Evolutionary conservation across 1,140 invertebrate genomes (phyloP).

Genomic region (Phymastichus coffea): DNA sequence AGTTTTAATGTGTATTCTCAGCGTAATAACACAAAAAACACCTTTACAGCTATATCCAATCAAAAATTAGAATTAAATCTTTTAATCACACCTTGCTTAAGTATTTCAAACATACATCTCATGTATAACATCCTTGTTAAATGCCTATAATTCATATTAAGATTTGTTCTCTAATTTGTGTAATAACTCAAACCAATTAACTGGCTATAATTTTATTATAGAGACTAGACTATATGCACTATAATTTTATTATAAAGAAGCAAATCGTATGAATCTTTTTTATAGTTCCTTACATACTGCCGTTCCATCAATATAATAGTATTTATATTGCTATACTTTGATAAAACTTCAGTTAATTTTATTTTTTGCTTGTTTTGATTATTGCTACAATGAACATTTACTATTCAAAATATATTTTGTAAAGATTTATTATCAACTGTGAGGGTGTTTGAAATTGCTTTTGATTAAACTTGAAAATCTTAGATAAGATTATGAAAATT

Average conservation of each 20-base stretch:
- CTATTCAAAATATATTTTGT: not conserved
- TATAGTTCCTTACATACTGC: too few relatives aligned
- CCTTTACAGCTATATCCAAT: too few relatives aligned
- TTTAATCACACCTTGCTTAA: not conserved
- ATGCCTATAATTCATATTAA: conserved; percentile 2
- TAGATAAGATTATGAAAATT: too few relatives aligned
- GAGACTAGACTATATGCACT: too few relatives aligned
- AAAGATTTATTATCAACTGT: not conserved
- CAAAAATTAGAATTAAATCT: not conserved
- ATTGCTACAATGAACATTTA: not conserved
- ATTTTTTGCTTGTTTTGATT: not conserved
- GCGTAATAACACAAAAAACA: not conserved
- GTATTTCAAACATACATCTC: not conserved
- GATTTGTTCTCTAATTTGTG: not conserved
- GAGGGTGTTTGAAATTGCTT: not conserved
- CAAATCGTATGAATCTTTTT: too few relatives aligned
- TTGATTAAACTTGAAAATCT: not conserved
- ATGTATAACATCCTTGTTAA: conserved; percentile 1
- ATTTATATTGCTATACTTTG: too few relatives aligned
- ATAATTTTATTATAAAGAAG: too few relatives aligned
- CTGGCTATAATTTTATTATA: too few relatives aligned
- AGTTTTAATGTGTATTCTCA: conserved; percentile 9
- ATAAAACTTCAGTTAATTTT: too few relatives aligned
- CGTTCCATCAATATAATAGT: too few relatives aligned
- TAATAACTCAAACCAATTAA: conserved; percentile 2